These are phyloP conservation scores for Corbicula japonica DNA, from an alignment of 2,888 invertebrate species.

Conservation along the genomic window DNA sequence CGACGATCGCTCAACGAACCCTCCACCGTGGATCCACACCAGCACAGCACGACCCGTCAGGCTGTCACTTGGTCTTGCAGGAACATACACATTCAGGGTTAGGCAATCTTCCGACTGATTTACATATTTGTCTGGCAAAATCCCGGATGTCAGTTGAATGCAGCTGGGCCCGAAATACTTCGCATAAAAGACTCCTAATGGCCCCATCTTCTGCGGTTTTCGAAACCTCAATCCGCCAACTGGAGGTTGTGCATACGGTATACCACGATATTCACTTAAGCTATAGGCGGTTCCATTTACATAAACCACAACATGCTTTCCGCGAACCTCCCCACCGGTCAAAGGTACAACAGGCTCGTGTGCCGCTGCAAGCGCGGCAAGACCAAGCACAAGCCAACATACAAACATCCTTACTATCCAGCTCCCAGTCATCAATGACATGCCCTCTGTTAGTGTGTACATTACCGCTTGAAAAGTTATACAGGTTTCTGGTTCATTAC, in stretches of 20 bases:
- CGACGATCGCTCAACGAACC: slow-evolving; percentile 33
- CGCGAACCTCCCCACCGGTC: no score
- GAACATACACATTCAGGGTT: slow-evolving; percentile 59
- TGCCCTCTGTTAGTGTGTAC: no score
- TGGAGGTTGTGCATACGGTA: slow-evolving; percentile 19
- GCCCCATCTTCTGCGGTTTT: background rate
- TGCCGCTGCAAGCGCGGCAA: no score
- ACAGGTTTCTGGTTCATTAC: no score
- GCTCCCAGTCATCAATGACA: no score
- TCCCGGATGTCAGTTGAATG: background rate
- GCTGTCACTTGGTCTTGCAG: slow-evolving; percentile 17
- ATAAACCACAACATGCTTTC: no score
- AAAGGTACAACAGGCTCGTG: no score
- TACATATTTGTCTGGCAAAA: no score
- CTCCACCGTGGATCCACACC: slow-evolving; percentile 62
- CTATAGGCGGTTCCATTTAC: no score
- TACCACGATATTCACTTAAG: slow-evolving; percentile 13
- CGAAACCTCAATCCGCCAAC: slow-evolving; percentile 6
- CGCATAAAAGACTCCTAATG: background rate
- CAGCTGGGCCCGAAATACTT: background rate
- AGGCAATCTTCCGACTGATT: slow-evolving; percentile 65
- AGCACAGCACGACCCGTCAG: slow-evolving; percentile 40
- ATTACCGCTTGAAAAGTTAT: no score
- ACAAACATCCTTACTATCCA: no score
- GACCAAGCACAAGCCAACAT: no score